These are phyloP conservation scores for Thumatha senex DNA, from an alignment of 2,888 invertebrate genomes.

Conservation along the genomic window DNA sequence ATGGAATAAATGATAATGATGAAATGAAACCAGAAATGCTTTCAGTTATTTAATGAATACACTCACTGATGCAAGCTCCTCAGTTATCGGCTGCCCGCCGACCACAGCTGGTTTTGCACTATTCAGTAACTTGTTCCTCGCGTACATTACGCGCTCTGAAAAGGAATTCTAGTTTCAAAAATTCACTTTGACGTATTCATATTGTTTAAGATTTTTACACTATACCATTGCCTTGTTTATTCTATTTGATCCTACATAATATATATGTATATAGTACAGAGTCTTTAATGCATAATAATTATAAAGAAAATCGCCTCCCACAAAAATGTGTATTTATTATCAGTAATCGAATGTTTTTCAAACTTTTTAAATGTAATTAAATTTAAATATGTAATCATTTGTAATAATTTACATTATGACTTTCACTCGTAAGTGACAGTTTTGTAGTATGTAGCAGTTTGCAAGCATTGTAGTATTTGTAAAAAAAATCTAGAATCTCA, in stretches of 20 bases:
- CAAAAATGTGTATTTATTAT: too few relatives aligned
- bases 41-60: background rate
- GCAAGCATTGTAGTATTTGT: conserved; percentile 11
- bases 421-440: too few relatives aligned
- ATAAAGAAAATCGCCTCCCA: too few relatives aligned
- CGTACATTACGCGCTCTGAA: conserved; percentile 85
- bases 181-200: conserved; percentile 18
- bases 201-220: conserved; percentile 12
- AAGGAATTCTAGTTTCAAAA: conserved; percentile 41
- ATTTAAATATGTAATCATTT: too few relatives aligned
- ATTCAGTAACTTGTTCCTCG: conserved; percentile 79
- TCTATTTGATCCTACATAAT: background rate
- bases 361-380: too few relatives aligned
- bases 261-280: too few relatives aligned
- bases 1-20: too few relatives aligned
- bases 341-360: too few relatives aligned
- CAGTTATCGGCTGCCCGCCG: conserved; percentile 86
- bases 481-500: conserved; percentile 17
- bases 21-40: too few relatives aligned
- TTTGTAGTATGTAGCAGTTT: too few relatives aligned
- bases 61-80: conserved; percentile 86
- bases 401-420: too few relatives aligned
- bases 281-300: too few relatives aligned
- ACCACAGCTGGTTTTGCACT: conserved; percentile 81
- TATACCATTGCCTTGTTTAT: background rate